A percentile compares a stretch with the other conserved stretches of the same genome.
Evolutionary conservation across 2,113 vertebrate genomes (phyloP).

Genomic region (Rhea pennata): DNA sequence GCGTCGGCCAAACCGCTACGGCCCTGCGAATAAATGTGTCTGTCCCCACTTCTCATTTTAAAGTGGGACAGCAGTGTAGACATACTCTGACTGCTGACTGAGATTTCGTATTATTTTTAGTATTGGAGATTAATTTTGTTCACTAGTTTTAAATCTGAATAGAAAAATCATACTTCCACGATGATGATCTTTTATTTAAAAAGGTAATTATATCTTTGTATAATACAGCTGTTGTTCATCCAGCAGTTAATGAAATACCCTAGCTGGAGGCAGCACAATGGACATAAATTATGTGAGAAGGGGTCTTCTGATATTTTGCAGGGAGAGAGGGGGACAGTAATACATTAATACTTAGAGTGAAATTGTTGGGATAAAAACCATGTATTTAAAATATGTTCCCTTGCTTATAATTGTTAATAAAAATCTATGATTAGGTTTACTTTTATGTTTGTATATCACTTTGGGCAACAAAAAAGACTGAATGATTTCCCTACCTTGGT

Average conservation of each 20-base stretch:
- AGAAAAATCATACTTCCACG: not conserved
- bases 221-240: not conserved
- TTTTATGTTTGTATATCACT: not conserved
- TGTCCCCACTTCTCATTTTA: not conserved
- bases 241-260: not conserved
- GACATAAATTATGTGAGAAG: not conserved
- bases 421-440: not conserved
- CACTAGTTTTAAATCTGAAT: not conserved
- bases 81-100: not conserved
- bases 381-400: not conserved
- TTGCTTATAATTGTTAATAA: not conserved
- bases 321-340: not conserved
- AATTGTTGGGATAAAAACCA: not conserved
- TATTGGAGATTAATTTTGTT: not conserved
- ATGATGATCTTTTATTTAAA: not conserved
- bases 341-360: not conserved
- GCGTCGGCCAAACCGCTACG: fast-evolving
- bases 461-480: not conserved
- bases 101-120: fast-evolving
- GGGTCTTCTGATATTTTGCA: not conserved
- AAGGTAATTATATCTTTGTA: not conserved
- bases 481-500: not conserved
- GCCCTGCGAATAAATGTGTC: fast-evolving
- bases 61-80: not conserved
- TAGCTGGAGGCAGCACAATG: not conserved